Conservation (phyloP, 1,140 invertebrate genomes). For the Pogonomyrmex barbatus region DNA sequence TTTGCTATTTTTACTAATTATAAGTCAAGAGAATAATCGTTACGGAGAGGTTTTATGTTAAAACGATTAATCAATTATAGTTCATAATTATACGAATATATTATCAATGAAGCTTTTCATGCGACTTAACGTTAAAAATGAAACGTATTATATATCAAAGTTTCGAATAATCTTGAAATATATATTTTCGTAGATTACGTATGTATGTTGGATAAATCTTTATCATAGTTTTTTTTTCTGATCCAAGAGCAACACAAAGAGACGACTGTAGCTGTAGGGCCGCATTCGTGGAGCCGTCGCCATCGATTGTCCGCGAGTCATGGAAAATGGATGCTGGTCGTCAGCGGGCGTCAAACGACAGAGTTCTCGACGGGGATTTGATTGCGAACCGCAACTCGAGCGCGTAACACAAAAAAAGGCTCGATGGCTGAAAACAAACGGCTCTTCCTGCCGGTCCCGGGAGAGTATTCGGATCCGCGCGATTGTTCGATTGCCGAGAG, state of each 20-base stretch:
- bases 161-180: neutral
- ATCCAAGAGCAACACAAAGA: neutral
- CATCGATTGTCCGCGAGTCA: slow-evolving; percentile 33
- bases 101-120: slow-evolving; percentile 14
- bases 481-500: slow-evolving; percentile 43
- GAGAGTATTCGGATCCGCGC: slow-evolving; percentile 45
- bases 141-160: neutral
- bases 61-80: neutral
- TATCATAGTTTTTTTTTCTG: neutral
- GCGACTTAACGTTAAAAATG: neutral
- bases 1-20: neutral
- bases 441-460: slow-evolving; percentile 52
- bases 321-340: slow-evolving; percentile 47
- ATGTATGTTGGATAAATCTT: neutral
- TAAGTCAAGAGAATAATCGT: neutral
- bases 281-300: neutral
- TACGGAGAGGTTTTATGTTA: neutral
- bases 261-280: neutral
- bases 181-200: neutral
- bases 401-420: slow-evolving; percentile 53
- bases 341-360: slow-evolving; percentile 59
- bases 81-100: neutral
- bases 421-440: slow-evolving; percentile 54
- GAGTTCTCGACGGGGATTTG: slow-evolving; percentile 52
- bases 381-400: slow-evolving; percentile 61